These are phyloP conservation scores for Pseudonaja textilis DNA, from an alignment of 2,113 vertebrate genomes.

Conservation along the genomic window DNA sequence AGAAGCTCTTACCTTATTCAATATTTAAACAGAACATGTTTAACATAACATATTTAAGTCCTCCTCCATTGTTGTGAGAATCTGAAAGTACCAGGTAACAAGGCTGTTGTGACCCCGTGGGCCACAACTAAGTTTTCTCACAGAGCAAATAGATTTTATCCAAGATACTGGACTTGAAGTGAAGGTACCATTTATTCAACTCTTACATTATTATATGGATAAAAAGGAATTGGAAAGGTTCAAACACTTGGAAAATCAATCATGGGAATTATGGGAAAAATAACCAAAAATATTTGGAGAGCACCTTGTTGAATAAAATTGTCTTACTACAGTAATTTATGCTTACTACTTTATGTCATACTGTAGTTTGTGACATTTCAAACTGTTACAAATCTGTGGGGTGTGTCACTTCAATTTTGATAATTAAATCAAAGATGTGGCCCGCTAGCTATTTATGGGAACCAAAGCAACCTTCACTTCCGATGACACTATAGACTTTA, in stretches of 20 bases:
- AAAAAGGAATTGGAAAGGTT: neutral
- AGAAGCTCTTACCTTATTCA: neutral
- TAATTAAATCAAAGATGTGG: conserved; percentile 8
- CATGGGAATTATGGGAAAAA: neutral
- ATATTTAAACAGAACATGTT: neutral
- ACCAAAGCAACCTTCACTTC: neutral
- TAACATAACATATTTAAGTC: neutral
- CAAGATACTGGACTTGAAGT: neutral
- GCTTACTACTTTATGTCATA: neutral
- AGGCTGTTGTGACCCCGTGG: neutral
- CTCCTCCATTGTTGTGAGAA: neutral
- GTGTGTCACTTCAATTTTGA: neutral
- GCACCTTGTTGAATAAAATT: neutral
- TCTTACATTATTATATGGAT: neutral
- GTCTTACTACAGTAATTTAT: neutral
- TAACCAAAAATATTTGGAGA: neutral
- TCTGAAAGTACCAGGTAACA: neutral
- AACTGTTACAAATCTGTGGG: neutral
- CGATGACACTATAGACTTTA: neutral
- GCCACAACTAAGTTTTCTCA: neutral
- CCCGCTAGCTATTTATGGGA: neutral
- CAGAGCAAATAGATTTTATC: neutral
- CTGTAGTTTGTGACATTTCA: neutral
- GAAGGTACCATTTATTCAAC: neutral
- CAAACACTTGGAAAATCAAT: neutral